Base-by-base conservation (phyloP, 1,140 invertebrate species). In the Teleopsis dalmanni region DNA sequence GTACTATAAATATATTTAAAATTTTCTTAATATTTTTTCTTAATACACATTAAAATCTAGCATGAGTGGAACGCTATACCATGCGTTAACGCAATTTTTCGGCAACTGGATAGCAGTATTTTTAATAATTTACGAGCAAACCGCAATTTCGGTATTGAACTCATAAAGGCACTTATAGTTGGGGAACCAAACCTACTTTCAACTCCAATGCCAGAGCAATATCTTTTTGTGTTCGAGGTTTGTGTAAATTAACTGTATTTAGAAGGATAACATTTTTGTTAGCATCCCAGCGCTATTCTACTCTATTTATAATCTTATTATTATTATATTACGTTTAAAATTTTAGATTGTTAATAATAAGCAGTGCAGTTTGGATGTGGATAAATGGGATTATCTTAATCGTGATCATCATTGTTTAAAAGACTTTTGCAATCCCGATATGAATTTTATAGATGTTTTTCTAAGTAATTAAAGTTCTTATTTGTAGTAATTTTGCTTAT, bases 301-400 rank as follows among this genome's bases (percentile, higher is more conserved):
- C 4, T 5, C 8, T 38, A 16, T 37, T 38, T 42, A 13, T 21
- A 26, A 16, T 3, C 10, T 25, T 27, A 16, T 10, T 8, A 45
- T 5, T 45, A 14, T 18, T 27, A 7, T 13, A 25, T 19, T 25
- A 18, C 5, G 9, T 35, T 14, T 25, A 9, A 25, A 11, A 36
- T 31, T 33, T 19, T 51, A 82, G 79, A 80, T 86, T 53, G 77
- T 86, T 1, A 72, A 75, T 21, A 85, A 86, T 58, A 74, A 77
- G 44, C 58, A 70, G 11, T 81, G 75, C 54, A 76, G 78, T 14
- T 73, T 84, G 23, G 83, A 87, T 71, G 84, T 86, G 5, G 84
- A 86, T 62, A 84, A 84, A 64, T 84, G 76, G 75, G 83, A 86
- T 58, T 86, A 86, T 55, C 72, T 85, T 36, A 62, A 76, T 11